Evolutionary conservation across 2,113 vertebrate genomes (phyloP).

Genomic region (Vanacampus margaritifer): DNA sequence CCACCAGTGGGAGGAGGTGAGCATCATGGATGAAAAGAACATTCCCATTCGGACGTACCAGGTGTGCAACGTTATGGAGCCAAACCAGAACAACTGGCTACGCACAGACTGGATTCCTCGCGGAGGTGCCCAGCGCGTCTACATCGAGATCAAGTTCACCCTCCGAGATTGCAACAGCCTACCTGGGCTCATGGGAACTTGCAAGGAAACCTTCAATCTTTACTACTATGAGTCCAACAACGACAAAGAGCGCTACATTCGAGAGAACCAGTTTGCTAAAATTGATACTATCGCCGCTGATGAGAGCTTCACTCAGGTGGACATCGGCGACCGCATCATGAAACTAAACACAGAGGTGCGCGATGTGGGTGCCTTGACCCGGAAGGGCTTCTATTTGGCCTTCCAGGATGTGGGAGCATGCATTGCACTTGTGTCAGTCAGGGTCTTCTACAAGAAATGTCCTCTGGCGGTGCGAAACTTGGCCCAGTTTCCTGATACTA

Average conservation of each 20-base stretch:
- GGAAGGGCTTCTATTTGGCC: constrained; percentile 94
- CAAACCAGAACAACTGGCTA: constrained; percentile 97
- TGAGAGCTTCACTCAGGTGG: constrained; percentile 98
- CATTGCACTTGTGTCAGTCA: constrained; percentile 92
- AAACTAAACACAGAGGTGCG: constrained; percentile 96
- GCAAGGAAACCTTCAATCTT: constrained; percentile 98
- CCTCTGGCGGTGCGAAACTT: constrained; percentile 89
- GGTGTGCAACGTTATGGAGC: constrained; percentile 98
- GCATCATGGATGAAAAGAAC: constrained; percentile 99
- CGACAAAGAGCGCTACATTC: constrained; percentile 88
- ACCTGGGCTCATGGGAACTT: constrained; percentile 95
- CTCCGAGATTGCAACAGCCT: constrained; percentile 97
- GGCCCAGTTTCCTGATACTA: constrained; percentile 95
- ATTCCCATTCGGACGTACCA: constrained; percentile 97
- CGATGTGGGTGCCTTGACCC: constrained; percentile 86
- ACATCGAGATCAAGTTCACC: constrained; percentile 98
- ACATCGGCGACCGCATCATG: constrained; percentile 97
- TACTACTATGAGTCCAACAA: constrained; percentile 97
- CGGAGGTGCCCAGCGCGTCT: constrained; percentile 90
- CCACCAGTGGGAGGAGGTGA: constrained; percentile 96
- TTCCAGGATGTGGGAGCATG: constrained; percentile 98
- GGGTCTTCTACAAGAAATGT: constrained; percentile 97
- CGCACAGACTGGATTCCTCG: constrained; percentile 97
- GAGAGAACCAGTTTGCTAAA: constrained; percentile 92
- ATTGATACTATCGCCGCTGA: constrained; percentile 96